These are phyloP conservation scores for Pammene fasciana DNA, from an alignment of 2,888 invertebrate genomes.

Conservation along the genomic window DNA sequence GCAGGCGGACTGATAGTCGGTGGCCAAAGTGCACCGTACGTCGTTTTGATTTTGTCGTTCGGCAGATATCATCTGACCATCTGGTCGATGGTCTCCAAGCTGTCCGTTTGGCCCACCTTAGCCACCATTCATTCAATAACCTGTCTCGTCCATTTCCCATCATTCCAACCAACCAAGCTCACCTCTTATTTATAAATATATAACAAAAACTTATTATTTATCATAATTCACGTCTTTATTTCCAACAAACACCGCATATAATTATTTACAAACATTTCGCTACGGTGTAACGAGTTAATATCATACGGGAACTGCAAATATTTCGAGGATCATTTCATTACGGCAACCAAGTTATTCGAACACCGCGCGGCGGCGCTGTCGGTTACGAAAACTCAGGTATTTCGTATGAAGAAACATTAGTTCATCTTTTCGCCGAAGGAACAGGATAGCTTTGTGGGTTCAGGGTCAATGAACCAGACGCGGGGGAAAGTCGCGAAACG, in stretches of 20 bases:
- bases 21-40: no score
- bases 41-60: no score
- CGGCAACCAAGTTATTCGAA: constrained; percentile 4
- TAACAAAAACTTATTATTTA: constrained; percentile 14
- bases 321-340: constrained; percentile 38
- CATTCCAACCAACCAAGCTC: no score
- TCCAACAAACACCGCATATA: constrained; percentile 15
- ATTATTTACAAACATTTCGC: constrained; percentile 37
- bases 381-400: neutral
- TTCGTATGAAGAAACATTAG: constrained; percentile 14
- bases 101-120: no score
- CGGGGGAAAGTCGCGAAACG: constrained; percentile 41
- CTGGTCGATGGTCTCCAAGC: no score
- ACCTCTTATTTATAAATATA: neutral
- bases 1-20: no score
- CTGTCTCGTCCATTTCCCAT: no score
- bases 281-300: constrained; percentile 36
- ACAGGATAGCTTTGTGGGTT: constrained; percentile 1
- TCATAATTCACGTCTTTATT: constrained; percentile 26
- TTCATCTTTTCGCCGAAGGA: constrained; percentile 19
- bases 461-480: constrained; percentile 35
- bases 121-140: no score
- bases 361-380: constrained; percentile 12
- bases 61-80: no score
- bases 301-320: constrained; percentile 31